Base-by-base conservation (phyloP, 2,113 vertebrate species). In the Megaleporinus macrocephalus region DNA sequence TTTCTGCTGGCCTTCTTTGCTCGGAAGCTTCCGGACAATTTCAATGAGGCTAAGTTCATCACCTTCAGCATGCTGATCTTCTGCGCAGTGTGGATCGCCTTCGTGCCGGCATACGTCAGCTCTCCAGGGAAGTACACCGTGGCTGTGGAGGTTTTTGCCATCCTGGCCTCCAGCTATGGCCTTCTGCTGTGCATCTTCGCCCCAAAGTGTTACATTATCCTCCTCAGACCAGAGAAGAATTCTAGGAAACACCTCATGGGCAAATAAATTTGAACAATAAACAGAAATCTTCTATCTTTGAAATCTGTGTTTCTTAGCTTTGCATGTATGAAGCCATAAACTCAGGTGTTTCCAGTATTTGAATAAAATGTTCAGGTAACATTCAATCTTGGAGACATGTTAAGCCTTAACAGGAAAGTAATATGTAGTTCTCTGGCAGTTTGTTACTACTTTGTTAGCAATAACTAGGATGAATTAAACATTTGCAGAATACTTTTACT, bases 21-120 rank as follows among this genome's bases (percentile, higher is more conserved):
- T 29, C 61, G 90, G 36, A 89, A 85, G 26, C 88, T 91, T 13
- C 90, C 90, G 0, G 89, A 89, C 36, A 89, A 86, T 51, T 91
- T 91, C 59, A 91, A 91, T 22, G 90, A 91, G 62, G 90, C 88
- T 66, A 90, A 87, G 73, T 88, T 89, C 80, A 91, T 91, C 51
- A 89, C 88, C 24, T 91, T 91, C 81, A 91, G 90, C 83, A 91
- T 91, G 90, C 78, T 91, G 62, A 88, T 91, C 22, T 91, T 91
- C 79, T 90, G 86, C 30, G 86, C 87, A 29, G 90, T 91, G 51
- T 91, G 90, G 90, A 79, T 89, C 14, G 61, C 89, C 1, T 89
- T 89, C 44, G 78, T 90, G 22, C 90, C 90, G 3, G 86, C 89
- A 0, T 91, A 91, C 12, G 73, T 91, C 75, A 90, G 88, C 78